Percentiles rank a stretch among this genome's conserved stretches.
Evolutionary conservation across 2,888 invertebrate species (phyloP).

Genomic region (Hecatera dysodea): DNA sequence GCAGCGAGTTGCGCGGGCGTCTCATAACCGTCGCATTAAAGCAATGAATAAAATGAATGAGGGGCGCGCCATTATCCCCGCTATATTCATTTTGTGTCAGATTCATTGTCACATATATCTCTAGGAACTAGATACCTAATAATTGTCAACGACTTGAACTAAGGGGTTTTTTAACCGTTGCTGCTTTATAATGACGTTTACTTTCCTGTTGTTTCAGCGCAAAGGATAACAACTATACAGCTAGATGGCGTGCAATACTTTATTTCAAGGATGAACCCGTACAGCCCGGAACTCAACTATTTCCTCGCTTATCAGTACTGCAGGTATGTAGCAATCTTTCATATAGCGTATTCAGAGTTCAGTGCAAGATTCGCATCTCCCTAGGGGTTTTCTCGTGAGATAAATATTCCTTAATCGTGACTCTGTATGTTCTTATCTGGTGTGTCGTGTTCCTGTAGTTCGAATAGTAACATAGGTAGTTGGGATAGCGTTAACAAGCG

Average conservation of each 20-base stretch:
- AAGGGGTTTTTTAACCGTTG: constrained; percentile 11
- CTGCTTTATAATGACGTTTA: constrained; percentile 33
- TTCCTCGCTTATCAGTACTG: constrained; percentile 97
- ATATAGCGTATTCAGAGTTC: constrained; percentile 52
- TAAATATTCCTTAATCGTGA: constrained; percentile 84
- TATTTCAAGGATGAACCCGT: constrained; percentile 96
- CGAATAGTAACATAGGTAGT: constrained; percentile 77
- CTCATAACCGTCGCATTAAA: constrained; percentile 69
- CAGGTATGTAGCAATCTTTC: constrained; percentile 82
- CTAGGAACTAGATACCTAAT: constrained; percentile 39
- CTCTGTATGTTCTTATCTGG: constrained; percentile 82
- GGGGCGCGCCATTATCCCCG: constrained; percentile 71
- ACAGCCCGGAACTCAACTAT: constrained; percentile 96
- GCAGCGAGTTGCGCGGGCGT: constrained; percentile 69
- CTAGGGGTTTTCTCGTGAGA: constrained; percentile 72
- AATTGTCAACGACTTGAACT: constrained; percentile 29
- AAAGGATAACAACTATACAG: constrained; percentile 96
- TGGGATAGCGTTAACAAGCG: constrained; percentile 82
- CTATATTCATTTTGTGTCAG: constrained; percentile 77
- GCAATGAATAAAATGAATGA: constrained; percentile 72
- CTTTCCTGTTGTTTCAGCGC: constrained; percentile 91
- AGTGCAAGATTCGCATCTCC: constrained; percentile 49
- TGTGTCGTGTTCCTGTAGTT: constrained; percentile 81
- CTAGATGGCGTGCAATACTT: constrained; percentile 96
- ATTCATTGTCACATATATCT: constrained; percentile 72